These are phyloP conservation scores for Huso huso DNA, from an alignment of 2,797 vertebrate species.

Conservation along the genomic window DNA sequence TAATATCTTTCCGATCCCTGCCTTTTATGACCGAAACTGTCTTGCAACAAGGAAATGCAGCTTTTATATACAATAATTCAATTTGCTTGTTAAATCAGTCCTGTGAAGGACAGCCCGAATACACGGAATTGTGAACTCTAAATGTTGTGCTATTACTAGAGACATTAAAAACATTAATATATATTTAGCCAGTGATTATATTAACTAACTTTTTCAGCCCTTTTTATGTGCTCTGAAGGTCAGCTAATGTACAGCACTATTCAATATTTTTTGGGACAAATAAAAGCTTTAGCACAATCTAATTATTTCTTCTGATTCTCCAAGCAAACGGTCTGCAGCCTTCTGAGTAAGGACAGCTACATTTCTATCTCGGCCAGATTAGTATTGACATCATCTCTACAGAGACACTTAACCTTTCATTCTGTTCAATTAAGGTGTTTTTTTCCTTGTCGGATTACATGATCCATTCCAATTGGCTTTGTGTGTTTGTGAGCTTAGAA, in stretches of 20 bases:
- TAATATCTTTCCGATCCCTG: too few species aligned
- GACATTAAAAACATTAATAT: too few species aligned
- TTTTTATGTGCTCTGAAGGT: too few species aligned
- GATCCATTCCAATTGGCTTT: constrained; percentile 13
- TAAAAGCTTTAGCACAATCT: background rate
- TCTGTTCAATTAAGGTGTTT: constrained; percentile 18
- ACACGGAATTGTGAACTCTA: too few species aligned
- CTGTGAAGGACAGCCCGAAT: too few species aligned
- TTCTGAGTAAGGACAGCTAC: constrained; percentile 4
- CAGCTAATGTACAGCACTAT: background rate
- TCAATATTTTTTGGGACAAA: background rate
- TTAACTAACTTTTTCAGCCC: too few species aligned
- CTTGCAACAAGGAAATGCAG: too few species aligned
- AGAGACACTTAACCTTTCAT: constrained; percentile 15
- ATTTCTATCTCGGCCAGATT: constrained; percentile 9
- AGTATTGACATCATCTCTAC: constrained; percentile 12
- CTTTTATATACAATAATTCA: too few species aligned
- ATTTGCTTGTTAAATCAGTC: too few species aligned
- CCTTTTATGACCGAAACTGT: too few species aligned
- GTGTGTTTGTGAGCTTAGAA: constrained; percentile 10
- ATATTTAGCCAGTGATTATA: too few species aligned
- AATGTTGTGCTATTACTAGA: too few species aligned
- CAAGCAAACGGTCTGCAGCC: constrained; percentile 1
- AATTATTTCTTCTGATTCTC: background rate
- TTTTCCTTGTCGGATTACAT: constrained; percentile 16